Conservation (phyloP, 2,113 vertebrate genomes). For the Hyla sarda region DNA sequence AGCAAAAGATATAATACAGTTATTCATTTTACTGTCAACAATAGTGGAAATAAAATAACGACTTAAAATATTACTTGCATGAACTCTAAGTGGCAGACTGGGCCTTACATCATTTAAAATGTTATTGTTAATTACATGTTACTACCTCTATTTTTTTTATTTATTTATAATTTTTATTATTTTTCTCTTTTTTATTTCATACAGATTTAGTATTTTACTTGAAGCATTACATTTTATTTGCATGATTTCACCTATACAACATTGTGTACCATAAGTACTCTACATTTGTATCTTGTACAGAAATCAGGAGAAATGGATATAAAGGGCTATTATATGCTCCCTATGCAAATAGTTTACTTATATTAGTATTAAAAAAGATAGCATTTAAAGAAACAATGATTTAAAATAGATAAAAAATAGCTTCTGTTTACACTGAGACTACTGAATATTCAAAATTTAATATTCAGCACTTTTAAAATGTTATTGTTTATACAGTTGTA, state of each 20-base stretch:
- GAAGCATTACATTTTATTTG: conserved; percentile 73
- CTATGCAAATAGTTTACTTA: conserved; percentile 87
- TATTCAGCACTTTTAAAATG: conserved; percentile 84
- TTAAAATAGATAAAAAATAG: conserved; percentile 69
- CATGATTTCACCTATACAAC: conserved; percentile 72
- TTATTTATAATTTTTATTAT: conserved; percentile 58
- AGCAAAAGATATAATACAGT: conserved; percentile 58
- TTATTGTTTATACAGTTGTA: conserved; percentile 82
- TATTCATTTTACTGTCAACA: conserved; percentile 64
- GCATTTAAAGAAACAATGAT: conserved; percentile 70
- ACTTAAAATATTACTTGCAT: conserved; percentile 68
- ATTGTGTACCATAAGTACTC: conserved; percentile 75
- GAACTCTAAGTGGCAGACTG: conserved; percentile 68
- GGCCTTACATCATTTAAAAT: conserved; percentile 68
- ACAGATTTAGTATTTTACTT: conserved; percentile 75
- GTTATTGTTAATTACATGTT: conserved; percentile 74
- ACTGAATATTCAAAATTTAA: conserved; percentile 78
- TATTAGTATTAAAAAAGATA: conserved; percentile 80
- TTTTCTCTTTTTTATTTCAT: conserved; percentile 69
- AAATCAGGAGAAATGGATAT: conserved; percentile 80
- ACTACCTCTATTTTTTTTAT: conserved; percentile 74
- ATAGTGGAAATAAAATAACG: conserved; percentile 62
- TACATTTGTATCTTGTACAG: conserved; percentile 83
- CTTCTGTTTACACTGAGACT: conserved; percentile 82
- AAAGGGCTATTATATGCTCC: conserved; percentile 86